phyloP scores from a whole-genome alignment of 2,888 invertebrate genomes.

The Bugula neritina region DNA sequence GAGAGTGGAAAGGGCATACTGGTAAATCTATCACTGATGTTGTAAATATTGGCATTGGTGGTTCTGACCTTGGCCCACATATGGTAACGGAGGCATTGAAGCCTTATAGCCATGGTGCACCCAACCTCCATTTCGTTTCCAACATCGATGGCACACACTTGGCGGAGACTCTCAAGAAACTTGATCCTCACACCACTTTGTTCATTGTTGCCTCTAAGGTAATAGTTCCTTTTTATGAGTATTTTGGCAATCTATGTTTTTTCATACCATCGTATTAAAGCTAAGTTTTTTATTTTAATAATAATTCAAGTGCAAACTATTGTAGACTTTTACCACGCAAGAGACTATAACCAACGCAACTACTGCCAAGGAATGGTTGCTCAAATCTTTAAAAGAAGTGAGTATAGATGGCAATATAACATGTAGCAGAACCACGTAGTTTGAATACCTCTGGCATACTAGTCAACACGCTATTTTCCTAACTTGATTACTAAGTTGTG shows the following conservation, averaged over 20 bases:
- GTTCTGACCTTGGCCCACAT: slow-evolving; percentile 94
- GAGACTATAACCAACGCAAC: slow-evolving; percentile 98
- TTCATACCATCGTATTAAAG: no score
- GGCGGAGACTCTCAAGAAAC: slow-evolving; percentile 80
- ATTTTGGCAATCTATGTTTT: no score
- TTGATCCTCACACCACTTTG: slow-evolving; percentile 85
- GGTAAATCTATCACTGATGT: slow-evolving; percentile 93
- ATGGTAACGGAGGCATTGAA: slow-evolving; percentile 99
- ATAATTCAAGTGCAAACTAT: no score
- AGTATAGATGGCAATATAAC: no score
- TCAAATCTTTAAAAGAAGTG: slow-evolving; percentile 59
- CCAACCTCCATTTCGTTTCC: slow-evolving; percentile 89
- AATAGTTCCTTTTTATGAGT: no score
- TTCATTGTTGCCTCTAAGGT: slow-evolving; percentile 96
- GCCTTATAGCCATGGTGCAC: slow-evolving; percentile 73
- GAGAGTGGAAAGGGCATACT: slow-evolving; percentile 69
- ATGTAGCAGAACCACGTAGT: no score
- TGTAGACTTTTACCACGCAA: slow-evolving; percentile 84
- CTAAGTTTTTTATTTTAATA: no score
- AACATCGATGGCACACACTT: slow-evolving; percentile 99
- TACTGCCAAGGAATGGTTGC: slow-evolving; percentile 93
- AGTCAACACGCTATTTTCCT: no score
- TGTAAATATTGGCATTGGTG: slow-evolving; percentile 98
- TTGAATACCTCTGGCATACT: no score
- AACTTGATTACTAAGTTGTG: no score